Evolutionary conservation across 2,888 invertebrate genomes (phyloP).

Genomic region (Encarsia formosa): DNA sequence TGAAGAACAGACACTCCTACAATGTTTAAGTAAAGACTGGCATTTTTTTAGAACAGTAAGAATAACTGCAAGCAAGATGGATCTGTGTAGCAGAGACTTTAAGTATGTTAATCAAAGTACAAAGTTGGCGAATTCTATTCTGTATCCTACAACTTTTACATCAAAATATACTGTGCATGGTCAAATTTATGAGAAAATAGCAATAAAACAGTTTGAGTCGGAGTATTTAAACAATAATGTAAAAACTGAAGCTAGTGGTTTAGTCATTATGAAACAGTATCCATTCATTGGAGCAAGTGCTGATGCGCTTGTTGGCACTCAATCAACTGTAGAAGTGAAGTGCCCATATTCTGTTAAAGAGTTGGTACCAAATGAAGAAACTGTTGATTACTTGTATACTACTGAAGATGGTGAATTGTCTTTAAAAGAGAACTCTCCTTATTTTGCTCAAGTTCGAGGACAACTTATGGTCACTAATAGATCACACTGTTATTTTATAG

Average conservation of each 20-base stretch:
- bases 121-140: neutral
- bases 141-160: neutral
- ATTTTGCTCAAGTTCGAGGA: constrained; percentile 31
- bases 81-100: neutral
- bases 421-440: constrained; percentile 25
- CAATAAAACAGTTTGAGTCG: neutral
- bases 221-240: neutral
- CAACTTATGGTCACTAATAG: constrained; percentile 28
- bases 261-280: constrained; percentile 18
- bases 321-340: constrained; percentile 23
- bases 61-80: constrained; percentile 7
- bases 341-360: constrained; percentile 11
- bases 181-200: constrained; percentile 5
- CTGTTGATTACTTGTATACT: constrained; percentile 5
- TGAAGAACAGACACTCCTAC: constrained; percentile 1
- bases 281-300: constrained; percentile 23
- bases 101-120: neutral
- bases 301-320: constrained; percentile 21
- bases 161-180: constrained; percentile 3
- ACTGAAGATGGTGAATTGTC: neutral
- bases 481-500: constrained; percentile 24
- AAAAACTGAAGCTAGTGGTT: constrained; percentile 9
- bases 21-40: constrained; percentile 1
- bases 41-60: neutral
- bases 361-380: constrained; percentile 4